phyloP scores from a whole-genome alignment of 2,888 invertebrate species.

The Macaria liturata region DNA sequence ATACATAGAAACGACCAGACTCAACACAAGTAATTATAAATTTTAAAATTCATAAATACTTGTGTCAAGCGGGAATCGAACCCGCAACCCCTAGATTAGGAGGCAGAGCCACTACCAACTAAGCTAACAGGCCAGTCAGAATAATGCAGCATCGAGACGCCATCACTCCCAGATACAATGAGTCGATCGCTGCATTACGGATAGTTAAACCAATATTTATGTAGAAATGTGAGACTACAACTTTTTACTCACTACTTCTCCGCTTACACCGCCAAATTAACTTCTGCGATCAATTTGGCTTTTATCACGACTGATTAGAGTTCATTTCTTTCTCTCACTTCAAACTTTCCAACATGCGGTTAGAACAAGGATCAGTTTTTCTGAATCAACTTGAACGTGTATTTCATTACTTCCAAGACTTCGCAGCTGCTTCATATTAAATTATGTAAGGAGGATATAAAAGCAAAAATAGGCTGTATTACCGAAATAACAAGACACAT shows the following conservation, averaged over 20 bases:
- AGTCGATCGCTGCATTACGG: constrained; percentile 42
- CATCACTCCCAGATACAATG: constrained; percentile 38
- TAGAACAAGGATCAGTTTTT: constrained; percentile 49
- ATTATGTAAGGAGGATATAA: no score
- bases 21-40: no score
- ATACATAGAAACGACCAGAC: no score
- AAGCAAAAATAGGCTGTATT: no score
- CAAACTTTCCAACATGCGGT: constrained; percentile 24
- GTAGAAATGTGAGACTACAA: constrained; percentile 63
- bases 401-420: constrained; percentile 57
- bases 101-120: no score
- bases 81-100: no score
- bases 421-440: constrained; percentile 56
- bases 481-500: no score
- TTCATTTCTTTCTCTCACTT: constrained; percentile 31
- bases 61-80: no score
- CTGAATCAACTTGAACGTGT: constrained; percentile 46
- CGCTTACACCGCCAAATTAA: constrained; percentile 44
- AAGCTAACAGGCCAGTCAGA: no score
- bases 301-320: constrained; percentile 36
- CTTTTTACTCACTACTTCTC: constrained; percentile 54
- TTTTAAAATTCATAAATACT: no score
- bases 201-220: constrained; percentile 62
- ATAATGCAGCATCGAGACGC: background rate
- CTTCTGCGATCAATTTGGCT: constrained; percentile 15